Evolutionary conservation across 2,113 vertebrate genomes (phyloP).

Genomic region (Conger conger): DNA sequence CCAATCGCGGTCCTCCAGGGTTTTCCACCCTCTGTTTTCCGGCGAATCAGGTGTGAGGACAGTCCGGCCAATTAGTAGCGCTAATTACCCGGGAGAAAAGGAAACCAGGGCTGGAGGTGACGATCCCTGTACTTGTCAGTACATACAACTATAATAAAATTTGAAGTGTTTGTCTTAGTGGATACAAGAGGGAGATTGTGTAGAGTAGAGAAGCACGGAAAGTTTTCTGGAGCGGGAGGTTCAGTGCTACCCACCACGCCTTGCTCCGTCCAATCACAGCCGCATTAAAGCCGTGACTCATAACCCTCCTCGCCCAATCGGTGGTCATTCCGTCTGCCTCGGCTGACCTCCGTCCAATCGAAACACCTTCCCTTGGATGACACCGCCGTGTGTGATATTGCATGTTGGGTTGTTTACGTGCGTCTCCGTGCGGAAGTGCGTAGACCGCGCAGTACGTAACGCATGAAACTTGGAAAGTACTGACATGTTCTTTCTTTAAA

Average conservation of each 20-base stretch:
- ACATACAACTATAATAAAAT: no score
- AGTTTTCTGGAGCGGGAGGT: background rate
- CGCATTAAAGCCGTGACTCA: background rate
- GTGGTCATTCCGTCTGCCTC: slow-evolving; percentile 24
- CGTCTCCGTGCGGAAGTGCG: no score
- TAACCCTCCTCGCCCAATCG: background rate
- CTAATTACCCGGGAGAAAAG: no score
- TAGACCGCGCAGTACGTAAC: background rate
- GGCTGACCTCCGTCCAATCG: background rate
- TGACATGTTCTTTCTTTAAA: background rate
- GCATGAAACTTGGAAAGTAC: background rate
- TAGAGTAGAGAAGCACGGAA: background rate
- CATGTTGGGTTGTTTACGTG: no score
- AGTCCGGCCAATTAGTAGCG: no score
- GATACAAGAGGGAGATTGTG: background rate
- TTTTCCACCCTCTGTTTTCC: no score
- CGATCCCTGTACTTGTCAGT: no score
- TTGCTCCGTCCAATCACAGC: background rate
- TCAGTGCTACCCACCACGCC: background rate
- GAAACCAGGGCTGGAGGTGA: no score
- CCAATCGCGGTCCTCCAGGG: no score
- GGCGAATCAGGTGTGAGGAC: no score
- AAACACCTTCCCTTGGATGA: background rate
- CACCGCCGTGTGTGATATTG: background rate
- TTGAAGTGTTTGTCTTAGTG: no score